Evolutionary conservation across 2,888 invertebrate genomes (phyloP), one percentile per base, ranked within the genome.

Genomic region (Lasioglossum villosulum): DNA sequence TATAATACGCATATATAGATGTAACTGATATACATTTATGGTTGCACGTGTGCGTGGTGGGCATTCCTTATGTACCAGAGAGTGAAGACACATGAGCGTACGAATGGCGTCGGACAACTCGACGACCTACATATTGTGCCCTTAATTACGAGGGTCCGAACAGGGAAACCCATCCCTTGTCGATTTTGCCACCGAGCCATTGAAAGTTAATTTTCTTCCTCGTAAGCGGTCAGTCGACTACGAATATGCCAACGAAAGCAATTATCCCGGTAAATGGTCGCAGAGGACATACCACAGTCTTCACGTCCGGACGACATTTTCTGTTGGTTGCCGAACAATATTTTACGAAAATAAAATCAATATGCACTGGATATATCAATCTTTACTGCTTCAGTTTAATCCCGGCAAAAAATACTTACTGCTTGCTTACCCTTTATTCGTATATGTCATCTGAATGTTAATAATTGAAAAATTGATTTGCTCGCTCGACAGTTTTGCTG

Each of bases 111-210:
- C 80, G 75, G 74, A 81, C 80, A 74, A 75, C 75, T 82, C 71
- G 84, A 84, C 78, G 87, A 87, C 84, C 80, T 87, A 88, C 76
- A 84, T 68, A 74, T 82, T 71, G 76, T 79, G 80, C 80, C 80
- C 82, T 84, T 84, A 88, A 87, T 87, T 87, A 87, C 78, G 52
- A 75, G 27, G 76, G 63, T 42, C 48, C 56, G 72, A 71, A 84
- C 80, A 82, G 80, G 56, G 63, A 42, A 39, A 63, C 16, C 27
- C 72, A 78, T 19, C 78, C 56, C 56, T 63, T 78, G 84, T 68
- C 71, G 79, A 87, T 86, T 87, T 75, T 78, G 52, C 78, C 72
- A 63, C 66, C 68, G 76, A 30, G 34, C 75, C 84, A 84, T 87
- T 80, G 84, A 82, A 45, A 80, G 72, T 37, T 77, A 82, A 87